Conservation (phyloP, 2,113 vertebrate genomes). For the Brachypodius melanocephalos region DNA sequence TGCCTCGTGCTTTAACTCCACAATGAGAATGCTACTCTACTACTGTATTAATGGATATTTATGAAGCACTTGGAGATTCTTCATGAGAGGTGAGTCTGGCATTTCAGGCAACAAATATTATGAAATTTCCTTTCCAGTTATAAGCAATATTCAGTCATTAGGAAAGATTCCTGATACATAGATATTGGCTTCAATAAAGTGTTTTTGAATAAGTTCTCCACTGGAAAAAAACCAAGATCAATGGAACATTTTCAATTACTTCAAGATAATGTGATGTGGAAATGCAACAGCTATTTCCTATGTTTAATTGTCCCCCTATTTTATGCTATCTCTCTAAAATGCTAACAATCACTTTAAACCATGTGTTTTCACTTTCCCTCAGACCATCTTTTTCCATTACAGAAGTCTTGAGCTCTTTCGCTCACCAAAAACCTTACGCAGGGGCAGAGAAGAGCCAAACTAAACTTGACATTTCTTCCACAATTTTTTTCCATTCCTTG, state of each 20-base stretch:
- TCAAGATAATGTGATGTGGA: constrained; percentile 7
- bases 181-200: background rate
- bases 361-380: constrained; percentile 4
- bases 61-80: background rate
- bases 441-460: background rate
- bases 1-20: background rate
- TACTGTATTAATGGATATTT: background rate
- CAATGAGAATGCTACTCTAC: background rate
- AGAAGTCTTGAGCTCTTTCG: background rate
- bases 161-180: background rate
- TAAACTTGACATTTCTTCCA: background rate
- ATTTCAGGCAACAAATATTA: background rate
- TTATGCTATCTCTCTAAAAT: constrained; percentile 3
- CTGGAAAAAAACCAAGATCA: background rate
- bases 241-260: background rate
- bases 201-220: background rate
- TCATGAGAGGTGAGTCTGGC: background rate
- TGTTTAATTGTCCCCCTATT: background rate
- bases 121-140: background rate
- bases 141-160: background rate
- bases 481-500: background rate
- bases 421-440: background rate
- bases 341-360: background rate
- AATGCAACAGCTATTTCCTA: background rate
- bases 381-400: constrained; percentile 8